These are phyloP conservation scores for Gyps fulvus DNA, from an alignment of 2,113 vertebrate genomes.

Conservation along the genomic window DNA sequence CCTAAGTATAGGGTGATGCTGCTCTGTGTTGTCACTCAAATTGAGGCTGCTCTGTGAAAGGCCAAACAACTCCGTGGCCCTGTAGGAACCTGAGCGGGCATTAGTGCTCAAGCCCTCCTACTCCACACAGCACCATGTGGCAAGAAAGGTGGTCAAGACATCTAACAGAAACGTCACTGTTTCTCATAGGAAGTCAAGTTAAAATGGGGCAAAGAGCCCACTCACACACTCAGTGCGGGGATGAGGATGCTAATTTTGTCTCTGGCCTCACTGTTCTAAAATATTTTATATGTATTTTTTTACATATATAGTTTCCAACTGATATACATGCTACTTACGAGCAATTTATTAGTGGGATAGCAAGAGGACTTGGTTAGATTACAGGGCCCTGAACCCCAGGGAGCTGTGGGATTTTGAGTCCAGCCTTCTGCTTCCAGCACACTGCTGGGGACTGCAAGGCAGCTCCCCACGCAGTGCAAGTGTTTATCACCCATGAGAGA, in stretches of 20 bases:
- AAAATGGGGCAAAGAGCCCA: not conserved
- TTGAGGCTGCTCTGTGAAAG: not conserved
- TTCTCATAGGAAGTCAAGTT: not conserved
- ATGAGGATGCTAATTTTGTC: not conserved
- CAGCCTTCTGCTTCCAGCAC: not conserved
- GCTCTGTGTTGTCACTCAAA: not conserved
- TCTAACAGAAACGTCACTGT: not conserved
- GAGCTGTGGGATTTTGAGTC: not conserved
- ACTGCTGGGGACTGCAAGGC: not conserved
- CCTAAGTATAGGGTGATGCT: not conserved
- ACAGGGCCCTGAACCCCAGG: not conserved
- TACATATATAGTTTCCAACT: not conserved
- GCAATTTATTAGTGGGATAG: not conserved
- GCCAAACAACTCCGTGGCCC: not conserved
- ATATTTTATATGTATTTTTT: not conserved
- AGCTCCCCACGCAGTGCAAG: not conserved
- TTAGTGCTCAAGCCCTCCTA: not conserved
- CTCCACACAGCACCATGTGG: not conserved
- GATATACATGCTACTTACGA: not conserved
- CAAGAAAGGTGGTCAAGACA: not conserved
- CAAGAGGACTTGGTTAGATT: not conserved
- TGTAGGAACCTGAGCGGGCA: not conserved
- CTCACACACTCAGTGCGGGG: too few species aligned
- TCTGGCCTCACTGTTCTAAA: not conserved
- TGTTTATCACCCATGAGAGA: not conserved